Conservation (phyloP, 2,888 invertebrate genomes). For the Synanthedon andrenaeformis region DNA sequence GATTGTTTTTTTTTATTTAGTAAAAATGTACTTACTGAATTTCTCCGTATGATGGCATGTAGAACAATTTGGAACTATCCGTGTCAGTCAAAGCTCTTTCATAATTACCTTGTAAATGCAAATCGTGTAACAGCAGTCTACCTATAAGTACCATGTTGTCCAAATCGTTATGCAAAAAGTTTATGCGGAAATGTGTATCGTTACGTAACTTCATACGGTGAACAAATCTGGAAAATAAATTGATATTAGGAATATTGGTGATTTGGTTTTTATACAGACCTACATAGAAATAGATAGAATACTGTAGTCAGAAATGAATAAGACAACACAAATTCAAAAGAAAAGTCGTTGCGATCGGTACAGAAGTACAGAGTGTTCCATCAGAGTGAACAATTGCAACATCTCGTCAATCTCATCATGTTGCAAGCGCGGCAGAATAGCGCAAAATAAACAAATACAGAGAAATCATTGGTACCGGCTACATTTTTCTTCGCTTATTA, state of each 20-base stretch:
- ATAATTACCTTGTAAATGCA: slow-evolving; percentile 41
- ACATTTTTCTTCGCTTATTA: slow-evolving; percentile 6
- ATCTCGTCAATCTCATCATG: too few species aligned
- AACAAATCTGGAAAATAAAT: slow-evolving; percentile 34
- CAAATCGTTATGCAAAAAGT: slow-evolving; percentile 27
- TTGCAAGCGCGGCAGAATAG: too few species aligned
- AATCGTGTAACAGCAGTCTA: slow-evolving; percentile 31
- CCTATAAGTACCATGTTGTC: slow-evolving; percentile 24
- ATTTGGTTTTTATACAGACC: background rate
- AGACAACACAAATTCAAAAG: too few species aligned
- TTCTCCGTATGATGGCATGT: slow-evolving; percentile 36
- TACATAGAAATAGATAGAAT: too few species aligned
- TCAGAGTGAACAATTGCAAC: too few species aligned
- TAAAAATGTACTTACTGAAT: slow-evolving; percentile 31
- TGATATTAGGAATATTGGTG: background rate
- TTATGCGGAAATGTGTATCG: slow-evolving; percentile 34
- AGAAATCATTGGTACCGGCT: background rate
- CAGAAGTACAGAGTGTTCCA: too few species aligned
- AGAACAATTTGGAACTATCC: slow-evolving; percentile 24
- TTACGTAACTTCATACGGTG: slow-evolving; percentile 54
- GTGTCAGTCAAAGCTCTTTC: slow-evolving; percentile 28
- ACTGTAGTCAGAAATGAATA: too few species aligned
- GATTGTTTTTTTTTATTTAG: background rate
- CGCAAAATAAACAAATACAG: too few species aligned
- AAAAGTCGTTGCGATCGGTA: too few species aligned